phyloP scores from a whole-genome alignment of 2,113 vertebrate genomes.

The Pterocles orientalis region DNA sequence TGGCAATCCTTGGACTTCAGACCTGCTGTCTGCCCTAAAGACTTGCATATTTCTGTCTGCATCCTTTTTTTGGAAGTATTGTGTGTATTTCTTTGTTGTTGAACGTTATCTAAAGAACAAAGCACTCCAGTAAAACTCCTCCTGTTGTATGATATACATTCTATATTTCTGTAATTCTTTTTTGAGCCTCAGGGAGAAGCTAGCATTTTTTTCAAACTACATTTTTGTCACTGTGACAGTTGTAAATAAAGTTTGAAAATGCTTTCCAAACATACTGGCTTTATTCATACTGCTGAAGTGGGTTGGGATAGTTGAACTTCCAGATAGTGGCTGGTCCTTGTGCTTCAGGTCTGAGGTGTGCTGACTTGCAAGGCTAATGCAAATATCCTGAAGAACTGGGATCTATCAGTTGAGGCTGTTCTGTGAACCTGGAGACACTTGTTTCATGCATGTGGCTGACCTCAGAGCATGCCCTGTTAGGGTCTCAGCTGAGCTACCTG shows the following conservation, averaged over 20 bases:
- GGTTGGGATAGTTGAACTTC: not conserved
- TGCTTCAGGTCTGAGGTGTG: not conserved
- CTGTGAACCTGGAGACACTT: not conserved
- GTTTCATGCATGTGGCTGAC: not conserved
- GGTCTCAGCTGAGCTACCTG: not conserved
- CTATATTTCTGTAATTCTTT: slow-evolving; percentile 85
- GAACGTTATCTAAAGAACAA: slow-evolving; percentile 78
- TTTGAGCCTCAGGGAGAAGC: slow-evolving; percentile 88
- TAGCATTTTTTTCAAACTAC: slow-evolving; percentile 85
- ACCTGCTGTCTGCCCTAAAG: slow-evolving; percentile 67
- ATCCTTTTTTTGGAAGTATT: slow-evolving; percentile 69
- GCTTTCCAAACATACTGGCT: slow-evolving; percentile 78
- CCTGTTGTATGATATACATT: slow-evolving; percentile 83
- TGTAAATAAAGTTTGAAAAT: slow-evolving; percentile 90
- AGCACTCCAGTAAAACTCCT: slow-evolving; percentile 79
- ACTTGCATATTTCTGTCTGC: slow-evolving; percentile 65
- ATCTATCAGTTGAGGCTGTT: not conserved
- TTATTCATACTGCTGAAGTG: not conserved
- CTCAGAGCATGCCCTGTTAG: accelerated
- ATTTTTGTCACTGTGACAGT: slow-evolving; percentile 89
- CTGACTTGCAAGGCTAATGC: not conserved
- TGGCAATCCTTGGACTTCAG: slow-evolving; percentile 52
- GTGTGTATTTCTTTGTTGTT: slow-evolving; percentile 81
- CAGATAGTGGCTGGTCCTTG: not conserved
- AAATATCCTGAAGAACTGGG: not conserved